Evolutionary conservation across 2,888 invertebrate species (phyloP).

Genomic region (Erebia aethiops): DNA sequence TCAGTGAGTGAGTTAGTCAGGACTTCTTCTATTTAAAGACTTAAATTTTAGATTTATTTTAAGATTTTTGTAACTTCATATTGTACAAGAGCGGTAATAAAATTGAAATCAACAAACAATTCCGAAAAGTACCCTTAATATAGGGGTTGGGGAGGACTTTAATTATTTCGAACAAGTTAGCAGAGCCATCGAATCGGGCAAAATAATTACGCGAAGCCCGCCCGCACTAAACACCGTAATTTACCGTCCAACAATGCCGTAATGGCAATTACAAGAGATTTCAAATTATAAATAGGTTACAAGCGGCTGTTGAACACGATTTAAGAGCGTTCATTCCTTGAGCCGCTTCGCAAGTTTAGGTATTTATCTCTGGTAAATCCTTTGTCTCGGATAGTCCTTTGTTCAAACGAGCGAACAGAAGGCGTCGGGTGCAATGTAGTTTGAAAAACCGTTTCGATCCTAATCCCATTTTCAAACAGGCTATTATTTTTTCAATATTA

Average conservation of each 20-base stretch:
- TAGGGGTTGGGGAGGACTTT: constrained; percentile 36
- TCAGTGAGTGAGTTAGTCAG: no score
- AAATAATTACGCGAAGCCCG: constrained; percentile 43
- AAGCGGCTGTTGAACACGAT: neutral
- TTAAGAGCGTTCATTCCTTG: no score
- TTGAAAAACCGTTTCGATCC: no score
- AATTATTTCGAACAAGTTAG: constrained; percentile 45
- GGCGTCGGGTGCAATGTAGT: no score
- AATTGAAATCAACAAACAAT: constrained; percentile 13
- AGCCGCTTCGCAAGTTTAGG: no score
- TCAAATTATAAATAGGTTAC: constrained; percentile 23
- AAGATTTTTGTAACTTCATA: neutral
- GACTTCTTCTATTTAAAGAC: no score
- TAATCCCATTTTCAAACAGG: no score
- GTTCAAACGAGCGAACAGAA: no score
- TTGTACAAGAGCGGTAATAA: neutral
- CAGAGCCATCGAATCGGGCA: constrained; percentile 39
- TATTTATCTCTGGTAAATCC: no score
- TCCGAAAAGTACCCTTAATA: constrained; percentile 3
- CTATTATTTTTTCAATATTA: no score
- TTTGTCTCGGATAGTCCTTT: no score
- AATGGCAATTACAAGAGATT: constrained; percentile 37
- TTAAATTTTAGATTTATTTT: no score
- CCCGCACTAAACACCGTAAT: constrained; percentile 43
- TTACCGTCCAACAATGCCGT: constrained; percentile 41